Conservation (phyloP, 1,140 invertebrate genomes). For the Caenorhabditis remanei region DNA sequence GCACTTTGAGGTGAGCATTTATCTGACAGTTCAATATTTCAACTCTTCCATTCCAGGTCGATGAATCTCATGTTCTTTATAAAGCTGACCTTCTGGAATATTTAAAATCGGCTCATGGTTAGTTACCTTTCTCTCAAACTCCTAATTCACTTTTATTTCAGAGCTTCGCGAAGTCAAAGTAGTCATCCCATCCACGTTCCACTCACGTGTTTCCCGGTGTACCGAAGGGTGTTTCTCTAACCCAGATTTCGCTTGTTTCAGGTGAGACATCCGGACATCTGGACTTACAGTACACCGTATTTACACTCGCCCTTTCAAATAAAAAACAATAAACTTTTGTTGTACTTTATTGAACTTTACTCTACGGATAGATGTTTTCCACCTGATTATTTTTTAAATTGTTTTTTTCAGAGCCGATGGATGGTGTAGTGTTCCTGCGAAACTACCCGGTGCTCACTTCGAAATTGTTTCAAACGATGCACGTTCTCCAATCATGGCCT, state of each 20-base stretch:
- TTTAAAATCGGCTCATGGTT: conserved; percentile 38
- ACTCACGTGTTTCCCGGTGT: conserved; percentile 30
- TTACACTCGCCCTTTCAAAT: too few species aligned
- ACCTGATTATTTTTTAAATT: background rate
- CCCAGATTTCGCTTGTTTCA: conserved; percentile 59
- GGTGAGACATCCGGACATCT: conserved; percentile 13
- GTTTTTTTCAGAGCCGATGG: conserved; percentile 54
- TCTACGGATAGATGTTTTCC: background rate
- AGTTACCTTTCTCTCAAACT: background rate
- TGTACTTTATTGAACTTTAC: too few species aligned
- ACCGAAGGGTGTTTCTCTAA: conserved; percentile 58
- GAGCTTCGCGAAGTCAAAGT: conserved; percentile 49
- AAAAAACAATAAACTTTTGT: background rate
- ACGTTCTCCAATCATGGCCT: background rate
- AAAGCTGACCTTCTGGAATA: conserved; percentile 57
- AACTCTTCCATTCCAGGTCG: background rate
- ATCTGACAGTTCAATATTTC: too few species aligned
- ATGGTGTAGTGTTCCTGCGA: conserved; percentile 44
- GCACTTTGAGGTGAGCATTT: conserved; percentile 32
- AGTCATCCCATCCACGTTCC: conserved; percentile 52
- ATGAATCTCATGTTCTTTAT: conserved; percentile 62
- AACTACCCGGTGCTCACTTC: conserved; percentile 52
- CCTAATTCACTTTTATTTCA: background rate
- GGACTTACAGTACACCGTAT: too few species aligned
- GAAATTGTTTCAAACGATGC: conserved; percentile 20